Evolutionary conservation across 2,888 invertebrate species (phyloP), one percentile per base, ranked within the genome.

Genomic region (Pimpla rufipes): DNA sequence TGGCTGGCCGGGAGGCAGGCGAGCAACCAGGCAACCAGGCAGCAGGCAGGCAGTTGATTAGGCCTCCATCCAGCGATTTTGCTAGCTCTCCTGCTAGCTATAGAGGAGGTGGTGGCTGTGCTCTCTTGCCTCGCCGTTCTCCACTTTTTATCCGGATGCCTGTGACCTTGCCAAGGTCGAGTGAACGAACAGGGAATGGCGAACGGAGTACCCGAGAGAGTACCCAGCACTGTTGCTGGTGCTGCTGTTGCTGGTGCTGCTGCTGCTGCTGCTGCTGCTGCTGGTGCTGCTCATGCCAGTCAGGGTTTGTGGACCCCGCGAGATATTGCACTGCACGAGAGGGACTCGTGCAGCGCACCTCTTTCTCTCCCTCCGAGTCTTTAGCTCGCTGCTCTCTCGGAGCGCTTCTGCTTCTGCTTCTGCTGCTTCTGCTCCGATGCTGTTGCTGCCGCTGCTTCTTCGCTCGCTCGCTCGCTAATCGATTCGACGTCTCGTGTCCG

Each of bases 151-250:
- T 88, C 88, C 88, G 75, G 70, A 81, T 87, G 87, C 88, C 88
- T 84, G 90, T 93, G 92, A 92, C 93, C 93, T 93, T 93, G 93
- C 91, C 90, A 93, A 93, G 93, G 93, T 91, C 92, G 91, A 92
- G 93, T 93, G 92, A 93, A 93, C 90, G 93, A 92, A 93, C 93
- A 92, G 88, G 84, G 85, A 84, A 85, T 85, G 88, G 85, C 85
- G 75, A 85, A 83, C 84, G 79, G 64, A 77, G 84, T 23, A 55
- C 47, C 10, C 37, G 59, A 64, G 55, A 70, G 74, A 42, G 52
- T 62, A 37, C 18, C 35, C 42, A 21, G n/a, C 64, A 18, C 21
- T 42, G 18, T 55, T 55, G 55, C 45, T 55, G 55, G 42, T 45
- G 57, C 35, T 47, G 13, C 59, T 23, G 23, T 23, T 55, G 55